Base-by-base conservation (phyloP, 2,888 invertebrate species). In the Archips crataeganus region DNA sequence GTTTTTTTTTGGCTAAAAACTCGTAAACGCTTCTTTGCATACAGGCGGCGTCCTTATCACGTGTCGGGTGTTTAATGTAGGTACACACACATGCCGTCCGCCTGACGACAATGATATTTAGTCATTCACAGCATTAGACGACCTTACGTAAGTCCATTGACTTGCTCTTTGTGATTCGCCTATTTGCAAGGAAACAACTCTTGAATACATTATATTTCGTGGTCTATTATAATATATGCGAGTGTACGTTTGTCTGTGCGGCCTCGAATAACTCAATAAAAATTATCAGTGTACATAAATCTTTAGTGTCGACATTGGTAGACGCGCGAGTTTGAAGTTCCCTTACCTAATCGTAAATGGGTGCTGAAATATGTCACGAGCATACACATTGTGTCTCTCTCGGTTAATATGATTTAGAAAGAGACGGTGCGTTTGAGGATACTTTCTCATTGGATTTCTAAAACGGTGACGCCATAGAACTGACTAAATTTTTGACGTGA, bases 111-210 rank as follows among this genome's bases (percentile, higher is more conserved):
- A 69, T 69, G 51, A 42, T 64, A 70, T 74, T 74, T 74, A 65
- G 60, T 64, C 70, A 74, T 74, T 74, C 74, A 74, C 23, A 47
- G 51, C 69, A 39, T 34, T 32, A 11, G 61, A 32, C 70, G 74
- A 60, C 70, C 74, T 74, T 60, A 64, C 49, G n/a, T 51, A 74
- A 69, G 74, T 74, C 60, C 74, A 70, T 70, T 74, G 70, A 70
- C 74, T 51, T 70, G 65, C 51, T 69, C 74, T 74, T 74, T 61
- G 39, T 59, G 68, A 34, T 59, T 73, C 71, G 66, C 45, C 74
- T 74, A 74, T 70, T 74, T 68, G 74, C 70, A 57, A 74, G 66
- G 66, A 67, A 67, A 67, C 66, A 65, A 65, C 70, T 74, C 51
- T 69, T 65, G 69, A 64, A 74, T 74, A 69, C 57, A 74, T 74